Conservation (phyloP, 1,140 invertebrate species). For the Pomacea maculata region DNA sequence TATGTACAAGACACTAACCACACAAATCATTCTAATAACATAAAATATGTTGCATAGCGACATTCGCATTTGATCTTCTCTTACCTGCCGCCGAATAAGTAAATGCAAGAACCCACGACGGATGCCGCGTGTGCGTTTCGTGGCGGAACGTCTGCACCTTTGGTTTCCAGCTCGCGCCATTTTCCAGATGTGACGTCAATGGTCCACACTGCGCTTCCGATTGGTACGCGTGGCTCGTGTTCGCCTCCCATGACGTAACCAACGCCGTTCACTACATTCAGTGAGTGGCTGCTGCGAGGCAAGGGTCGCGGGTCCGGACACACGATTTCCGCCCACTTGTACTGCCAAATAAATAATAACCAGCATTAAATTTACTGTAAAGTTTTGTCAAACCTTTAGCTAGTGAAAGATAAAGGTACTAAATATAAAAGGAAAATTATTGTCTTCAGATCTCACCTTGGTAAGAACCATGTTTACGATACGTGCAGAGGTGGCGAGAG, state of each 20-base stretch:
- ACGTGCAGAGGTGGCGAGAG: no score
- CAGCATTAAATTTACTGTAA: no score
- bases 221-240: constrained; percentile 37
- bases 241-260: constrained; percentile 47
- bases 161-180: constrained; percentile 30
- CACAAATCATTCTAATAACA: neutral
- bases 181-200: constrained; percentile 27
- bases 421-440: no score
- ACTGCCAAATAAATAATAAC: constrained; percentile 5
- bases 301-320: constrained; percentile 25
- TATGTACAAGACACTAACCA: neutral
- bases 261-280: constrained; percentile 28
- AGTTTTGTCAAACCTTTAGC: no score
- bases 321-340: neutral
- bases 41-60: neutral
- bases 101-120: constrained; percentile 31
- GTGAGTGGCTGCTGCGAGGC: constrained; percentile 41
- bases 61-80: neutral
- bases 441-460: no score
- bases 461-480: no score
- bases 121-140: constrained; percentile 29
- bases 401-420: no score
- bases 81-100: constrained; percentile 44
- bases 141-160: neutral
- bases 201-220: constrained; percentile 36